Percentiles rank a stretch among this genome's conserved stretches.
Evolutionary conservation across 2,888 invertebrate genomes (phyloP).

Genomic region (Amiota communis): DNA sequence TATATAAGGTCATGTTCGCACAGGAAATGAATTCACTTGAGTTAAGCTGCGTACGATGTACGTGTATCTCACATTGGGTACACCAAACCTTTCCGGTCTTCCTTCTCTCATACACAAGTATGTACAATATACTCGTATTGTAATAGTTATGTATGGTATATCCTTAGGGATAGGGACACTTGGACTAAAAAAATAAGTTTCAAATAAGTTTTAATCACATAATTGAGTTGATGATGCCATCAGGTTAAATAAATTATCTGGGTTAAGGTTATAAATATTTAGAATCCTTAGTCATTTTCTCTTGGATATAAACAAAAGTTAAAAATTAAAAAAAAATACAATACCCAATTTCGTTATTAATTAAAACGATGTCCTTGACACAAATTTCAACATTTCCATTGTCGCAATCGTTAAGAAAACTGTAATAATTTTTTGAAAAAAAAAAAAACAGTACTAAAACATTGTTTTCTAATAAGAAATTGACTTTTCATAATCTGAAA

Average conservation of each 20-base stretch:
- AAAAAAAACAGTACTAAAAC: background rate
- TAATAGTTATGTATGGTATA: too few relatives aligned
- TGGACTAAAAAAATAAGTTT: too few relatives aligned
- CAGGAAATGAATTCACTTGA: constrained; percentile 60
- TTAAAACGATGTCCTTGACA: constrained; percentile 24
- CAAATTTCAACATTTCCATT: background rate
- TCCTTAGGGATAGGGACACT: too few relatives aligned
- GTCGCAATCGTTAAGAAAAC: background rate
- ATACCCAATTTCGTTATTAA: background rate
- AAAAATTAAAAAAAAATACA: background rate
- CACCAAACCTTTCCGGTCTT: too few relatives aligned
- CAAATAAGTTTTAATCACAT: constrained; percentile 56
- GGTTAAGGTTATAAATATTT: background rate
- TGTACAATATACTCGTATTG: too few relatives aligned
- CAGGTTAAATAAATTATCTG: constrained; percentile 10
- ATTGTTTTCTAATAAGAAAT: constrained; percentile 25
- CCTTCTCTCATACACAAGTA: too few relatives aligned
- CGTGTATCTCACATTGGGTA: constrained; percentile 41
- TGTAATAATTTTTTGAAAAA: background rate
- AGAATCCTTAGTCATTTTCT: background rate
- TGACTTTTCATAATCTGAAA: constrained; percentile 28
- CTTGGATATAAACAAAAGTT: background rate
- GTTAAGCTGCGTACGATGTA: constrained; percentile 61
- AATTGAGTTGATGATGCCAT: constrained; percentile 48
- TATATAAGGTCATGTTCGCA: constrained; percentile 64